Evolutionary conservation across 2,888 invertebrate species (phyloP).

Genomic region (Orthosia cruda): DNA sequence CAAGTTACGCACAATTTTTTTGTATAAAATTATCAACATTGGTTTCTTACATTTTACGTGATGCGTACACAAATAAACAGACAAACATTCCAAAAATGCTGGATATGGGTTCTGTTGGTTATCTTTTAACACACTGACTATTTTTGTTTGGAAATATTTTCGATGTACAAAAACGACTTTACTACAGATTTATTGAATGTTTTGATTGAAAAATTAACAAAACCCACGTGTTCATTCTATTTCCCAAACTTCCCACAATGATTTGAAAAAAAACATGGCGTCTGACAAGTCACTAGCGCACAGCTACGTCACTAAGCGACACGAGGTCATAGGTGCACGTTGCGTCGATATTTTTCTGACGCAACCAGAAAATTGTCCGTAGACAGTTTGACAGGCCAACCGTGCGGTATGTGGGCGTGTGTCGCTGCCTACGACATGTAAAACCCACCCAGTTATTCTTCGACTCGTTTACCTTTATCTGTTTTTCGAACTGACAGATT

Average conservation of each 20-base stretch:
- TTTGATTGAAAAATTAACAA: not conserved
- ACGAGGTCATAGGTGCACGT: constrained; percentile 71
- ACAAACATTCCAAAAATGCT: too few relatives aligned
- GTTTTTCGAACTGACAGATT: constrained; percentile 15
- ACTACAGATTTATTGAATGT: too few relatives aligned
- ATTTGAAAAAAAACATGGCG: constrained; percentile 31
- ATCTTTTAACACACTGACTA: too few relatives aligned
- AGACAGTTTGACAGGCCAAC: constrained; percentile 75
- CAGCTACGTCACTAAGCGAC: constrained; percentile 65
- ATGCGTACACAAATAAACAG: too few relatives aligned
- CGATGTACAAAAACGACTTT: too few relatives aligned
- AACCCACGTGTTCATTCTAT: not conserved
- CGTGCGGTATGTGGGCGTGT: constrained; percentile 63
- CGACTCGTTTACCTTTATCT: constrained; percentile 23
- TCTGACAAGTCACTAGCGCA: constrained; percentile 25
- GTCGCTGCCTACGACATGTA: constrained; percentile 62
- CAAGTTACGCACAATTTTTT: too few relatives aligned
- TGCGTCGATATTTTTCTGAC: constrained; percentile 75
- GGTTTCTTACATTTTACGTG: too few relatives aligned
- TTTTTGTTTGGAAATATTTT: too few relatives aligned
- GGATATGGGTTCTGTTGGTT: too few relatives aligned
- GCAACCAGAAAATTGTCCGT: constrained; percentile 72
- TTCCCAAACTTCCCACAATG: constrained; percentile 6
- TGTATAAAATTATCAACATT: too few relatives aligned
- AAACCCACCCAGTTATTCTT: constrained; percentile 37